These are phyloP conservation scores for Chrysomallon squamiferum DNA, from an alignment of 1,140 invertebrate genomes.

Conservation along the genomic window DNA sequence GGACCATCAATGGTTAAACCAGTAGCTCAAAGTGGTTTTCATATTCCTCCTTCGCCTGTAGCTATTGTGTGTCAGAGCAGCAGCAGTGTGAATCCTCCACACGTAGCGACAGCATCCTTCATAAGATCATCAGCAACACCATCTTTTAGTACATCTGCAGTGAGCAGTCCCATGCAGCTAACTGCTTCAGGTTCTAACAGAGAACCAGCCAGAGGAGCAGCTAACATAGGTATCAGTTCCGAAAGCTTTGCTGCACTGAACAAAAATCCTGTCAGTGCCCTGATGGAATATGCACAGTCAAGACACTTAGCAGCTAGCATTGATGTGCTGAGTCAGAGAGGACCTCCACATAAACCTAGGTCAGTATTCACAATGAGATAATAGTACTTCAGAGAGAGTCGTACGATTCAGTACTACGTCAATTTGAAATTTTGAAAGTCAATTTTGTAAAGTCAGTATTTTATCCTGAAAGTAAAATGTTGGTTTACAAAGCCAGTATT, in stretches of 20 bases:
- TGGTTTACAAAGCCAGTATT: no score
- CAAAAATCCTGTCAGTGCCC: slow-evolving; percentile 65
- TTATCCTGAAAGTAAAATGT: background rate
- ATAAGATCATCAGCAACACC: no score
- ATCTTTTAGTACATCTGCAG: no score
- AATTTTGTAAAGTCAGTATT: background rate
- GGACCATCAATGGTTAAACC: background rate
- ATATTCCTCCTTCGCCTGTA: no score
- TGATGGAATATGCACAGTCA: slow-evolving; percentile 65
- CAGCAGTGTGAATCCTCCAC: no score
- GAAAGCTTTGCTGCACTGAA: slow-evolving; percentile 64
- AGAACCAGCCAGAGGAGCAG: background rate
- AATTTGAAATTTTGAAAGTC: background rate
- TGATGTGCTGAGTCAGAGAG: slow-evolving; percentile 56
- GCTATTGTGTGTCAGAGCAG: no score
- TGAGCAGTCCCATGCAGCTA: no score
- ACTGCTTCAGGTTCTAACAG: background rate
- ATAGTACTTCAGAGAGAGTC: no score
- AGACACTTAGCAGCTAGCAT: slow-evolving; percentile 57
- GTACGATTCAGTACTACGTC: background rate
- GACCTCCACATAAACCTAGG: slow-evolving; percentile 63
- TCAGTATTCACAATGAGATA: slow-evolving; percentile 31
- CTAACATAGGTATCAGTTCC: slow-evolving; percentile 31
- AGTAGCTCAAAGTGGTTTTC: background rate
- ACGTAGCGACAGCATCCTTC: no score